phyloP scores from a whole-genome alignment of 2,888 invertebrate species.

The Lithophane ornitopus region DNA sequence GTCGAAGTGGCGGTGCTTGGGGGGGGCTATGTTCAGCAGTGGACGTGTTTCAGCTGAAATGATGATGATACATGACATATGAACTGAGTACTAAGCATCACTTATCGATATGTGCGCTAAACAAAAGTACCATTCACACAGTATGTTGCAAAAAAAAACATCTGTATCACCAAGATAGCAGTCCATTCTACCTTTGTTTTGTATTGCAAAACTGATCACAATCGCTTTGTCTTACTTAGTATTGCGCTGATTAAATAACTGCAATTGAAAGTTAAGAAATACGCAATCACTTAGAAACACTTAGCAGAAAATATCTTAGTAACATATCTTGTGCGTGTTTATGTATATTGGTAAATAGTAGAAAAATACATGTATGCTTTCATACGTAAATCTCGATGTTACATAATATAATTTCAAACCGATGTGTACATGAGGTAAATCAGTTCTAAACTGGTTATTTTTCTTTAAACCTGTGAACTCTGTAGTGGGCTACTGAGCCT shows the following conservation, averaged over 20 bases:
- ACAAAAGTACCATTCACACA: neutral
- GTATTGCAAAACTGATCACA: conserved; percentile 55
- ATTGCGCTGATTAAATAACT: conserved; percentile 22
- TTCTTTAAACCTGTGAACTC: conserved; percentile 10
- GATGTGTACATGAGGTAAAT: neutral
- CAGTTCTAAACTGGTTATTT: conserved; percentile 31
- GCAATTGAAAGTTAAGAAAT: conserved; percentile 23
- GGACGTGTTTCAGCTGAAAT: too few species aligned
- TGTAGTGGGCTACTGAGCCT: neutral
- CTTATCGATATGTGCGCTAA: neutral
- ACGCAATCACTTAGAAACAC: neutral
- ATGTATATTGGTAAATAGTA: neutral
- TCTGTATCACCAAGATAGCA: conserved; percentile 30
- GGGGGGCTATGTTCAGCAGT: too few species aligned
- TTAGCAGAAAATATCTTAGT: conserved; percentile 2
- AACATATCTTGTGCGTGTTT: neutral
- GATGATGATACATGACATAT: too few species aligned
- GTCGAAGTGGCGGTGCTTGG: too few species aligned
- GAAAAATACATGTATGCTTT: neutral
- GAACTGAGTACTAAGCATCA: neutral
- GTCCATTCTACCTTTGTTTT: conserved; percentile 52
- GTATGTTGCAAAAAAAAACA: conserved; percentile 25
- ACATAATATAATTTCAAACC: neutral
- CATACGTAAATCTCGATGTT: neutral
- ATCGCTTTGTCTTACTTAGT: conserved; percentile 48